phyloP scores from a whole-genome alignment of 1,140 invertebrate species.

The Sitobion miscanthi region DNA sequence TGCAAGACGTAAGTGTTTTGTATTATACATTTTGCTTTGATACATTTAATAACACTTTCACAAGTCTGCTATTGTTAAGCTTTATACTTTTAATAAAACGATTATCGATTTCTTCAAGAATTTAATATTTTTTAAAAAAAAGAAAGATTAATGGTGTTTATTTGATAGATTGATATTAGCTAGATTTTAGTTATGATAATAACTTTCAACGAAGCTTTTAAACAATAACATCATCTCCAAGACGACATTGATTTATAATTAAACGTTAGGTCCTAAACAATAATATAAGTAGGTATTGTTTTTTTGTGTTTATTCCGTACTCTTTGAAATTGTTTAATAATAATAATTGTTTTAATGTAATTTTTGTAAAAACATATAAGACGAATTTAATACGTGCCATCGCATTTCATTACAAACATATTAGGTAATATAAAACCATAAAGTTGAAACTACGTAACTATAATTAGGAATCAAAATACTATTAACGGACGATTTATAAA shows the following conservation, averaged over 20 bases:
- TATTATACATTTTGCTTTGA: not conserved
- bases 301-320: not conserved
- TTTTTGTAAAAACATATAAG: not conserved
- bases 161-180: constrained; percentile 23
- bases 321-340: not conserved
- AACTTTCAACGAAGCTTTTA: not conserved
- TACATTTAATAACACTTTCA: not conserved
- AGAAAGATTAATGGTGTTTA: constrained; percentile 27
- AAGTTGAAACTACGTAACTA: not conserved
- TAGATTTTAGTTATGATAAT: constrained; percentile 6
- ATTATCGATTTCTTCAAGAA: not conserved
- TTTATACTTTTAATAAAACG: not conserved
- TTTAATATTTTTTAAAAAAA: not conserved
- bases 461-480: not conserved
- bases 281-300: not conserved
- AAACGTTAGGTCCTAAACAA: not conserved
- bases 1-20: not conserved
- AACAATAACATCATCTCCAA: not conserved
- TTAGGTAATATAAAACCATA: not conserved
- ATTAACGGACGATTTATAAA: not conserved
- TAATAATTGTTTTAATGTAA: not conserved
- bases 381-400: not conserved
- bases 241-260: constrained; percentile 11
- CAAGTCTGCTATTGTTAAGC: not conserved
- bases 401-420: not conserved